Evolutionary conservation across 2,797 vertebrate species (phyloP).

Genomic region (Syncerus caffer): DNA sequence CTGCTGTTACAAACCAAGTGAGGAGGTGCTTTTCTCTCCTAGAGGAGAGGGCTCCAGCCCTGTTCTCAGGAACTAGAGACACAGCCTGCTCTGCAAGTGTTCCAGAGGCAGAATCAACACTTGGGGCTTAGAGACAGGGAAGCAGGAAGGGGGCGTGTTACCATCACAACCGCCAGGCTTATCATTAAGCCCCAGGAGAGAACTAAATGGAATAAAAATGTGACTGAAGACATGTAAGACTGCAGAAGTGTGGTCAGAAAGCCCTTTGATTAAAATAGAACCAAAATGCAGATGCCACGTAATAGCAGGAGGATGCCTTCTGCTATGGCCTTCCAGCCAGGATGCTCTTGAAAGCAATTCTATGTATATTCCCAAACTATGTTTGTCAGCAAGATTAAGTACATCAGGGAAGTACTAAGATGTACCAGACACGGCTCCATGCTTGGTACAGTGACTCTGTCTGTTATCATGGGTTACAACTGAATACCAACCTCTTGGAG

Average conservation of each 20-base stretch:
- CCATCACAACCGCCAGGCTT: background rate
- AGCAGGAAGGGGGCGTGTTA: accelerated
- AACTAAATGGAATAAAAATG: background rate
- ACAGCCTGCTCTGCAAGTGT: slow-evolving; percentile 19
- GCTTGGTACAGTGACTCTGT: background rate
- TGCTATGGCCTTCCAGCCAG: background rate
- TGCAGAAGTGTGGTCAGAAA: background rate
- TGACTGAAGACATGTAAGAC: background rate
- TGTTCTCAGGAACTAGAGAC: background rate
- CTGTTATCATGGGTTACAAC: background rate
- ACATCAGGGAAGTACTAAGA: background rate
- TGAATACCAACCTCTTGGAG: background rate
- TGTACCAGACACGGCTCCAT: accelerated
- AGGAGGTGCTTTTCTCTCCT: background rate
- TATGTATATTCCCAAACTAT: background rate
- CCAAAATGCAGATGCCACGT: background rate
- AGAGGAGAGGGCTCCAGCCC: background rate
- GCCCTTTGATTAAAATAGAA: background rate
- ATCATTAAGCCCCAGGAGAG: background rate
- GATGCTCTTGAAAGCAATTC: background rate
- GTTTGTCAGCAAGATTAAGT: background rate
- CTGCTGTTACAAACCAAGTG: background rate
- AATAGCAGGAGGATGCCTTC: background rate
- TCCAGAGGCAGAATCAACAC: background rate
- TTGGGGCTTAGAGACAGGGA: background rate